A percentile compares a stretch with the other conserved stretches of the same genome.
phyloP scores from a whole-genome alignment of 2,888 invertebrate species.

The Agrenia bidenticulata region DNA sequence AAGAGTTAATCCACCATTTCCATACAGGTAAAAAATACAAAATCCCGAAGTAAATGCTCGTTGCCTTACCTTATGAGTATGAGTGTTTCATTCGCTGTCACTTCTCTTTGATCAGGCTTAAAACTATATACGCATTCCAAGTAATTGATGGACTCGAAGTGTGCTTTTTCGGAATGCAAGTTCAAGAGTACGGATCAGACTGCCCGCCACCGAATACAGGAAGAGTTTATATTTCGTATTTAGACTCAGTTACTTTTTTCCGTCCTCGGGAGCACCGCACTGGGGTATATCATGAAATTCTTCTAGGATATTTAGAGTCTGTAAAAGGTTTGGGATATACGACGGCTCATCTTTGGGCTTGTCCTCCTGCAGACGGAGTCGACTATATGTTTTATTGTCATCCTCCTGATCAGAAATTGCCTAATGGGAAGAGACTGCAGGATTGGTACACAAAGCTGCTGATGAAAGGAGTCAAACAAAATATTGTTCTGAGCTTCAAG shows the following conservation, averaged over 20 bases:
- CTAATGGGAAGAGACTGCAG: slow-evolving; percentile 97
- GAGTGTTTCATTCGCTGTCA: too few species aligned
- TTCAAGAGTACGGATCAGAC: slow-evolving; percentile 98
- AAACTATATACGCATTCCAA: slow-evolving; percentile 98
- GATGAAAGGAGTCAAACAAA: too few species aligned
- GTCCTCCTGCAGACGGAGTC: slow-evolving; percentile 99
- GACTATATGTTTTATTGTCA: slow-evolving; percentile 99
- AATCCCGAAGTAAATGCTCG: too few species aligned
- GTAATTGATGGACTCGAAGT: slow-evolving; percentile 98
- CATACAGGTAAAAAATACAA: slow-evolving; percentile 62
- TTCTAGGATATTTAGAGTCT: slow-evolving; percentile 97
- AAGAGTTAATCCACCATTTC: slow-evolving; percentile 67
- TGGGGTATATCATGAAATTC: slow-evolving; percentile 97
- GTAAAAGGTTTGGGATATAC: slow-evolving; percentile 96
- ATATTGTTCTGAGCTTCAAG: slow-evolving; percentile 97
- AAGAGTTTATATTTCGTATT: slow-evolving; percentile 97
- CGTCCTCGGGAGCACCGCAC: slow-evolving; percentile 94
- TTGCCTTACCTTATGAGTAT: too few species aligned
- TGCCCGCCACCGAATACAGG: slow-evolving; percentile 91
- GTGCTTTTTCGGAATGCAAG: slow-evolving; percentile 99
- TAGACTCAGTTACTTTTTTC: slow-evolving; percentile 99
- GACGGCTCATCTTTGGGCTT: slow-evolving; percentile 99
- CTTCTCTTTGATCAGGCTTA: slow-evolving; percentile 66
- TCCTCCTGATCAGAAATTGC: slow-evolving; percentile 98
- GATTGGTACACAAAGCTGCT: slow-evolving; percentile 99